These are phyloP conservation scores for Drepana falcataria DNA, from an alignment of 2,888 invertebrate species.

Conservation along the genomic window DNA sequence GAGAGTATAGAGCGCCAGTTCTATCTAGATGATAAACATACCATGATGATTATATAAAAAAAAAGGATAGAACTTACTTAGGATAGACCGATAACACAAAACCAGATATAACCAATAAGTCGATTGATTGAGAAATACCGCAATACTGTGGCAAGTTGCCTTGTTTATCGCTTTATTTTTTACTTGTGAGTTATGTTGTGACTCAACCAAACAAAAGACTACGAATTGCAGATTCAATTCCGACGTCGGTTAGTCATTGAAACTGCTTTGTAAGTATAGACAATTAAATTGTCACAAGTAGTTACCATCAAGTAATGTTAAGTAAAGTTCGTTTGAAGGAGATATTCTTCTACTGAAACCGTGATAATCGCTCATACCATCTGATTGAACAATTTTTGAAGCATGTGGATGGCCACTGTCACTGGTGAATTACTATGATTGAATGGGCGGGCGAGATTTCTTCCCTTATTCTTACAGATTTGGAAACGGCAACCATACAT, in stretches of 20 bases:
- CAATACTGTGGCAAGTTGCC: slow-evolving; percentile 1
- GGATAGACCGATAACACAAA: background rate
- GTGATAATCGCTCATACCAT: no score
- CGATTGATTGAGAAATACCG: background rate
- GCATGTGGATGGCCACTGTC: no score
- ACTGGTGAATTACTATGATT: no score
- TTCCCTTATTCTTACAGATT: no score
- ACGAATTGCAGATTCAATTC: background rate
- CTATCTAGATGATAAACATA: no score
- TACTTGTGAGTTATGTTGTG: background rate
- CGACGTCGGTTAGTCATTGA: background rate
- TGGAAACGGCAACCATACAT: no score
- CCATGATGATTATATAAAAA: background rate
- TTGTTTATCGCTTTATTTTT: slow-evolving; percentile 2
- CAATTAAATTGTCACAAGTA: background rate
- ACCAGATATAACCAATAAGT: background rate
- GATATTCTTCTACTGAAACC: no score
- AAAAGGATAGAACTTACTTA: background rate
- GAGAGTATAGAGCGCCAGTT: no score
- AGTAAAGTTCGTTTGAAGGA: no score
- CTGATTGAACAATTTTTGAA: no score
- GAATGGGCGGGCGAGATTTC: no score
- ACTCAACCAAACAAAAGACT: slow-evolving; percentile 1
- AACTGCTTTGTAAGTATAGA: background rate
- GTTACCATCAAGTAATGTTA: background rate